phyloP scores from a whole-genome alignment of 2,888 invertebrate species.

The Aporophyla nigra region DNA sequence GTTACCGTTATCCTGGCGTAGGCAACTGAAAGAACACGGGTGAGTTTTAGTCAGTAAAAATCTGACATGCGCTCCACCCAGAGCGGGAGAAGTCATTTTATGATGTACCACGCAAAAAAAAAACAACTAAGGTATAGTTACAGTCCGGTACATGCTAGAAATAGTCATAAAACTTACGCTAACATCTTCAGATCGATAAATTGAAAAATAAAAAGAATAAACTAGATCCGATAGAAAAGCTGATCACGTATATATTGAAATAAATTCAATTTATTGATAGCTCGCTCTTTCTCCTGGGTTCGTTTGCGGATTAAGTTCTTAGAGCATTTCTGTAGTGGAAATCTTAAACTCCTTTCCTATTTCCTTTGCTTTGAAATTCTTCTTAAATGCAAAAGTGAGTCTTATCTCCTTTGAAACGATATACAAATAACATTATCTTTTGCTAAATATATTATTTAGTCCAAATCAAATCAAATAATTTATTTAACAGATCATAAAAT shows the following conservation, averaged over 20 bases:
- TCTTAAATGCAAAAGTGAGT: background rate
- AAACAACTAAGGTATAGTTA: too few species aligned
- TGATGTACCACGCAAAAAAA: too few species aligned
- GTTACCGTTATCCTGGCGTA: too few species aligned
- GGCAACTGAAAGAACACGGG: too few species aligned
- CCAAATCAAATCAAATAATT: too few species aligned
- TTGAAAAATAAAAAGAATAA: background rate
- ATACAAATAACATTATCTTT: background rate
- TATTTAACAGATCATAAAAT: too few species aligned
- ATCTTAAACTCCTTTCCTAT: constrained; percentile 1
- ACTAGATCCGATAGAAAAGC: background rate
- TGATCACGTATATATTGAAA: constrained; percentile 24
- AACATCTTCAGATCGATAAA: background rate
- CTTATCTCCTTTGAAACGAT: background rate
- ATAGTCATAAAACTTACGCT: background rate
- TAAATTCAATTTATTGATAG: constrained; percentile 40
- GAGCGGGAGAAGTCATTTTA: too few species aligned
- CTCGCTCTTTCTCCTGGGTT: background rate
- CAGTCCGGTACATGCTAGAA: background rate
- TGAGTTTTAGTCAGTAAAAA: too few species aligned
- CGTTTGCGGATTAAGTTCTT: constrained; percentile 6
- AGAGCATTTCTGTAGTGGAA: background rate
- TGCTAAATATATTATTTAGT: too few species aligned
- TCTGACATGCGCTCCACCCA: too few species aligned
- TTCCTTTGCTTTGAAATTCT: background rate